Conservation (phyloP, 2,797 vertebrate species). For the Mastacembelus armatus region DNA sequence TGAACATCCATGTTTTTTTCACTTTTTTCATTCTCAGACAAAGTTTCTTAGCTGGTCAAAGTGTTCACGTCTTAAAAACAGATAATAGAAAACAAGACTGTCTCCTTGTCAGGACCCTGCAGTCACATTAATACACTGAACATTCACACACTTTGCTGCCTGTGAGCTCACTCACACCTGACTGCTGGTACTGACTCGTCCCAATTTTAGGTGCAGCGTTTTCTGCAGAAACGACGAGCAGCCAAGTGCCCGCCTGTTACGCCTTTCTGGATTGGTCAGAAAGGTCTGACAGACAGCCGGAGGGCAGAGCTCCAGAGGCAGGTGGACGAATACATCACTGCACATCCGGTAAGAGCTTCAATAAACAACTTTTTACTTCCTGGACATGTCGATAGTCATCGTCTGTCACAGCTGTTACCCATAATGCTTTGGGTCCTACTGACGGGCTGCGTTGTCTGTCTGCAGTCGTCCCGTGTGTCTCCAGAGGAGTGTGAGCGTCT, state of each 20-base stretch:
- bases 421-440: not conserved
- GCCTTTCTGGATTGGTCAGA: conserved; percentile 83
- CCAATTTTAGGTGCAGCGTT: conserved; percentile 81
- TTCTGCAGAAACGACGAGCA: conserved; percentile 82
- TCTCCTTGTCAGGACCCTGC: too few relatives aligned
- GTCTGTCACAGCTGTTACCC: not conserved
- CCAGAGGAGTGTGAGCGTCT: conserved; percentile 84
- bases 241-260: conserved; percentile 67
- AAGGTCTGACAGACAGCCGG: conserved; percentile 85
- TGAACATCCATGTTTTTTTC: too few relatives aligned
- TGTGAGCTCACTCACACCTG: conserved; percentile 1
- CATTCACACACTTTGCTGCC: too few relatives aligned
- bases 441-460: not conserved
- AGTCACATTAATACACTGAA: too few relatives aligned
- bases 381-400: too few relatives aligned
- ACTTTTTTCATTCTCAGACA: too few relatives aligned
- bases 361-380: not conserved
- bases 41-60: too few relatives aligned
- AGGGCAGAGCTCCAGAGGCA: conserved; percentile 86
- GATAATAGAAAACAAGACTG: too few relatives aligned
- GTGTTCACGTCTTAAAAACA: too few relatives aligned
- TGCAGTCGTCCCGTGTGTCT: conserved; percentile 81
- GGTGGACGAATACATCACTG: conserved; percentile 86
- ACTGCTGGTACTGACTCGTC: not conserved
- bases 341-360: conserved; percentile 84